Evolutionary conservation across 1,140 invertebrate genomes (phyloP), one percentile per base, ranked within the genome.

Genomic region (Camponotus pennsylvanicus): DNA sequence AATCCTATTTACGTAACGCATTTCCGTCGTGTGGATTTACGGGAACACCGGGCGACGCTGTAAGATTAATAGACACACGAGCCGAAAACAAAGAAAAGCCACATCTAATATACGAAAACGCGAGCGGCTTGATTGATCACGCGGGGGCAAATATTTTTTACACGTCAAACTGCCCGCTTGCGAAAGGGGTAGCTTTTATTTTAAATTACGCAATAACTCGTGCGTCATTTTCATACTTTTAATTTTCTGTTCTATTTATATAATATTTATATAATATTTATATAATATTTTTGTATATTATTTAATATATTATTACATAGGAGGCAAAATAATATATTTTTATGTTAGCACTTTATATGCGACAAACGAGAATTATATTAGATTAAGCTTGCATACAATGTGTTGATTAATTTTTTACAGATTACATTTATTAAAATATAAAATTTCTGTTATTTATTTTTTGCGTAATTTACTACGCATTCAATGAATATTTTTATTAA

Each of bases 1-100:
- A 83, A 83, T 83, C 79, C 79, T 83, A 83, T 83, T 83, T 83
- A 75, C 79, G 79, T 83, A 83, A 73, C 79, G 79, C 79, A 45
- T 83, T 75, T 55, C 79, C 79, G 69, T 73, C 69, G 79, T 61
- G 69, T 61, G 79, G 69, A 83, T 83, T 75, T 83, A 83, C 79
- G 67, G 52, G n/a, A 70, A 83, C 79, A 73, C 13, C 55, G 57
- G 55, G 55, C 79, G 55, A 73, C 67, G 67, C 37, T 55, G 40
- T 73, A 49, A 83, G 79, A 83, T 83, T 83, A 83, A 83, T 83
- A 83, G 69, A 83, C 69, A 75, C 55, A 40, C 69, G 69, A 40
- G 79, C 59, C 61, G 40, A 75, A 61, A 40, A 73, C 52, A 61
- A 73, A 61, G 69, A 18, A 21, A 37, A 32, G 55, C 69, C 69